Evolutionary conservation across 2,113 vertebrate genomes (phyloP).

Genomic region (Laticauda laticaudata): DNA sequence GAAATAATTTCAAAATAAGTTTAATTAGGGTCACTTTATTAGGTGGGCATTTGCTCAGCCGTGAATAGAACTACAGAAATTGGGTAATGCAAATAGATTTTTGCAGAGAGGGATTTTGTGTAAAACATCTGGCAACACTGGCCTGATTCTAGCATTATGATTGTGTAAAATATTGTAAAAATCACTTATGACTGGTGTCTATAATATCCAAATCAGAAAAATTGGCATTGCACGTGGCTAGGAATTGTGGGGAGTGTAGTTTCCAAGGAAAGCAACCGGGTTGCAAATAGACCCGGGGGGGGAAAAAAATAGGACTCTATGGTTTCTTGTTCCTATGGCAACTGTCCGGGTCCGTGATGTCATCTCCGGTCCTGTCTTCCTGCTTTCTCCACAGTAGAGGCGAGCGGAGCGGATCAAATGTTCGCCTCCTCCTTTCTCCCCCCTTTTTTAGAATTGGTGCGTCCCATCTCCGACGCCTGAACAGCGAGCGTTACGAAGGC

Average conservation of each 20-base stretch:
- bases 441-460: not conserved
- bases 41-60: not conserved
- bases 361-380: slow-evolving; percentile 22
- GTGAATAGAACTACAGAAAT: not conserved
- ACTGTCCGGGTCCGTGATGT: not conserved
- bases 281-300: not conserved
- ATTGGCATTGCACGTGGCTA: not conserved
- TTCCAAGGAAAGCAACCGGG: not conserved
- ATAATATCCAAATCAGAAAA: not conserved
- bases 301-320: not conserved
- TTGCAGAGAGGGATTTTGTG: not conserved
- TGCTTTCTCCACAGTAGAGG: not conserved
- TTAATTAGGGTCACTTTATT: not conserved
- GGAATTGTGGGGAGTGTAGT: not conserved
- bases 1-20: not conserved
- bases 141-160: not conserved
- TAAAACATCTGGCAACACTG: not conserved
- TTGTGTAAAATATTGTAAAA: not conserved
- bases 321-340: accelerated
- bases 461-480: not conserved
- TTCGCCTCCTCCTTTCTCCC: accelerated
- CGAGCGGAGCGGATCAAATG: not conserved
- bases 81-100: not conserved
- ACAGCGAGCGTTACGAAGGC: not conserved
- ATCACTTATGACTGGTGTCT: not conserved